phyloP scores from a whole-genome alignment of 92 coral and sea anemone species.

The Actinernus sp. region DNA sequence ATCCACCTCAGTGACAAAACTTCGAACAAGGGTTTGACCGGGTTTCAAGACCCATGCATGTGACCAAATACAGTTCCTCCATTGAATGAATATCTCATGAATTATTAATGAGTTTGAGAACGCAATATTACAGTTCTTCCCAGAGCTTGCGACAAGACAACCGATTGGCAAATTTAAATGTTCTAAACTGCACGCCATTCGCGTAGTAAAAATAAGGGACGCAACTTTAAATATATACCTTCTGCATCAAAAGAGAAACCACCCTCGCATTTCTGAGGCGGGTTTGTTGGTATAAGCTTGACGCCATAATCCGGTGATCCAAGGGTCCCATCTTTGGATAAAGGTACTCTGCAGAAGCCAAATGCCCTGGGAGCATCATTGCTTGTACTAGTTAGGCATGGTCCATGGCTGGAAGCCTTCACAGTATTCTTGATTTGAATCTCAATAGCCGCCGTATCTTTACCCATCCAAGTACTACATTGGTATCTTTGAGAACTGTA shows the following conservation, averaged over 20 bases:
- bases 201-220: too few relatives aligned
- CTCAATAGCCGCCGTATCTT: slow-evolving; percentile 56
- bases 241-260: slow-evolving; percentile 52
- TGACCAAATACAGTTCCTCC: too few relatives aligned
- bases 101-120: too few relatives aligned
- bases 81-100: too few relatives aligned
- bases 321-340: slow-evolving; percentile 66
- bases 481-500: slow-evolving; percentile 59
- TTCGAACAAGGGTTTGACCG: too few relatives aligned
- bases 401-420: slow-evolving; percentile 28
- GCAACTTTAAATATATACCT: slow-evolving; percentile 72
- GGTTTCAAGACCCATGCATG: too few relatives aligned
- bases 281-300: slow-evolving; percentile 52
- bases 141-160: too few relatives aligned
- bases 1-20: too few relatives aligned
- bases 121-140: too few relatives aligned
- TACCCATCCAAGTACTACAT: slow-evolving; percentile 60
- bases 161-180: too few relatives aligned
- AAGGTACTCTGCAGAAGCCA: slow-evolving; percentile 48
- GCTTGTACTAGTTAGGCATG: slow-evolving; percentile 31
- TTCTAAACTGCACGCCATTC: too few relatives aligned
- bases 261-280: slow-evolving; percentile 6
- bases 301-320: slow-evolving; percentile 53
- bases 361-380: slow-evolving; percentile 62
- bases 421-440: slow-evolving; percentile 52